These are phyloP conservation scores for Gibbula magus DNA, from an alignment of 2,888 invertebrate genomes.

Conservation along the genomic window DNA sequence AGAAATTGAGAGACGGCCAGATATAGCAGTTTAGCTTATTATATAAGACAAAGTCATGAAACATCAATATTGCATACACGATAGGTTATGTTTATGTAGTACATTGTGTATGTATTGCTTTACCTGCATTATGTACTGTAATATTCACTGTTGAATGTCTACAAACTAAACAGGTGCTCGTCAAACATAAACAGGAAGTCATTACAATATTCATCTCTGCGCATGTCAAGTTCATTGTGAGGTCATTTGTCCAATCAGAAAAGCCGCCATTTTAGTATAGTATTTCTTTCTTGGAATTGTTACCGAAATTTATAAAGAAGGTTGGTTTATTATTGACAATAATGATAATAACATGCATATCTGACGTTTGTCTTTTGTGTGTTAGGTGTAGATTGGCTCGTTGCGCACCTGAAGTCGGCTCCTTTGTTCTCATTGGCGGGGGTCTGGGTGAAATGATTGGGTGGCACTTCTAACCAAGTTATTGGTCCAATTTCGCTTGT, in stretches of 20 bases:
- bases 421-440: constrained; percentile 71
- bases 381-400: not conserved
- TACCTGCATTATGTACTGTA: too few relatives aligned
- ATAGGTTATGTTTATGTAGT: too few relatives aligned
- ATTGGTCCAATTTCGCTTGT: constrained; percentile 61
- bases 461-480: constrained; percentile 67
- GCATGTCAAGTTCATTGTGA: constrained; percentile 23
- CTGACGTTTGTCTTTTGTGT: not conserved
- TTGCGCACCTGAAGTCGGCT: constrained; percentile 36
- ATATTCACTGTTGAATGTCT: too few relatives aligned
- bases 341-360: not conserved
- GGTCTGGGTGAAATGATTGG: constrained; percentile 63
- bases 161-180: too few relatives aligned
- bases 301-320: not conserved
- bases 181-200: constrained; percentile 9
- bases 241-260: constrained; percentile 22
- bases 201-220: not conserved
- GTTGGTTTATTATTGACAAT: not conserved
- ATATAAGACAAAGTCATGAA: too few relatives aligned
- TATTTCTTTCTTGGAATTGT: constrained; percentile 8
- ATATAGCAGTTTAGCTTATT: too few relatives aligned
- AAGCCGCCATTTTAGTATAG: constrained; percentile 19
- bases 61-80: too few relatives aligned
- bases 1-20: too few relatives aligned
- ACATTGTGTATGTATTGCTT: too few relatives aligned